phyloP scores from a whole-genome alignment of 2,113 vertebrate genomes.

The Engraulis encrasicolus region DNA sequence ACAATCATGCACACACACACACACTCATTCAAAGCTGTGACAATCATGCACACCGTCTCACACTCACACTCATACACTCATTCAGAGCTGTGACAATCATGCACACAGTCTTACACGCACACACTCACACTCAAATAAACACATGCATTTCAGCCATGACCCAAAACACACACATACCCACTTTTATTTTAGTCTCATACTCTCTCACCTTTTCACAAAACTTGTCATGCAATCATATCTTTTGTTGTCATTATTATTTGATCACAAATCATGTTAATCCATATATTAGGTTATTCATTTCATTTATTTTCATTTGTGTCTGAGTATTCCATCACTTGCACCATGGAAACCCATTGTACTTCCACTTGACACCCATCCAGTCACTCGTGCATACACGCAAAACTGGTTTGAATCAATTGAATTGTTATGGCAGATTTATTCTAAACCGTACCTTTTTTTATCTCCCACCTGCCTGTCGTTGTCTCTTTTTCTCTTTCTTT shows the following conservation, averaged over 20 bases:
- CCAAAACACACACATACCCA: too few relatives aligned
- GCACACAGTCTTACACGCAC: too few relatives aligned
- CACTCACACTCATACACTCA: background rate
- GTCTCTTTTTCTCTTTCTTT: background rate
- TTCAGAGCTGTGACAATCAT: too few relatives aligned
- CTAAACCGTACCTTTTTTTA: background rate
- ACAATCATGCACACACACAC: background rate
- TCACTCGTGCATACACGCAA: background rate
- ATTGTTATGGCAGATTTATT: background rate
- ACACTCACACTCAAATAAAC: background rate
- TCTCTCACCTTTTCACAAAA: background rate
- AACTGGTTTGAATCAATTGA: background rate
- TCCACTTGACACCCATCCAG: background rate
- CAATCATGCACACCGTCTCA: too few relatives aligned
- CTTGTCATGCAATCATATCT: background rate
- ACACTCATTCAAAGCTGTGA: background rate
- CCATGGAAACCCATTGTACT: conserved; percentile 25
- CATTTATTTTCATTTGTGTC: too few relatives aligned
- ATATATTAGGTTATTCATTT: background rate
- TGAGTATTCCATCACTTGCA: background rate
- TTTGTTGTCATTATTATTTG: background rate
- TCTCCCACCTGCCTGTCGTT: background rate
- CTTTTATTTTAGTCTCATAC: background rate
- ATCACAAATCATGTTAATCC: background rate
- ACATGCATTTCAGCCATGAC: conserved; percentile 11